Percentiles rank a stretch among this genome's conserved stretches.
phyloP scores from a whole-genome alignment of 2,797 vertebrate genomes.

The Austrolebias charrua region DNA sequence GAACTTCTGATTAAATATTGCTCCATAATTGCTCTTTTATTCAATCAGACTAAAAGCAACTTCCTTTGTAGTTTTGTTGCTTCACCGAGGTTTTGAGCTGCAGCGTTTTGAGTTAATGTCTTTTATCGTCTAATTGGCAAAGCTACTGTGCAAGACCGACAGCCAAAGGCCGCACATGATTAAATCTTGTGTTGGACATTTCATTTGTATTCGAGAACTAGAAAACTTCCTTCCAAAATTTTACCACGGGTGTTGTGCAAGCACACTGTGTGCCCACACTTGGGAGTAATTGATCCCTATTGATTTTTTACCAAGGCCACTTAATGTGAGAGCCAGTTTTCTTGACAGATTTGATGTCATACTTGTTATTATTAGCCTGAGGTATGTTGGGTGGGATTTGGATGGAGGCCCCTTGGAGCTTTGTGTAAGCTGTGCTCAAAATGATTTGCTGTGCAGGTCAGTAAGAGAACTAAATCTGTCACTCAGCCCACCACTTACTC shows the following conservation, averaged over 20 bases:
- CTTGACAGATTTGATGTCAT: conserved; percentile 40
- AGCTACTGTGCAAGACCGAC: conserved; percentile 23
- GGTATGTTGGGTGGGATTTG: conserved; percentile 32
- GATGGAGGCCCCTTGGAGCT: conserved; percentile 27
- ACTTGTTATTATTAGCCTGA: conserved; percentile 38
- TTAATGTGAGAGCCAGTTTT: conserved; percentile 34
- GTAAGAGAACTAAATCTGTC: conserved; percentile 49
- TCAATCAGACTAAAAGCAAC: conserved; percentile 1
- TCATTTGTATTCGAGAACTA: conserved; percentile 57
- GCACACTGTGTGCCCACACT: conserved; percentile 22
- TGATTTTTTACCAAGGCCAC: conserved; percentile 43
- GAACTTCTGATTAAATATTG: conserved; percentile 12
- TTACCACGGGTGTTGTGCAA: conserved; percentile 38
- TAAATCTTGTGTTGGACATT: conserved; percentile 34
- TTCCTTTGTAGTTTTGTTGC: conserved; percentile 22
- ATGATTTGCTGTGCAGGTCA: conserved; percentile 52
- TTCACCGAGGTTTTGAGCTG: conserved; percentile 20
- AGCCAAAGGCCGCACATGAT: conserved; percentile 35
- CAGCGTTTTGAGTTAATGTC: conserved; percentile 23
- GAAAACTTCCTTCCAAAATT: conserved; percentile 22
- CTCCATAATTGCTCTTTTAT: conserved; percentile 6
- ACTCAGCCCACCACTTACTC: conserved; percentile 37
- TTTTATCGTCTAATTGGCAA: conserved; percentile 26
- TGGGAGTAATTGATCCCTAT: conserved; percentile 43
- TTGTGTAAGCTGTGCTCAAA: conserved; percentile 33